phyloP scores from a whole-genome alignment of 1,140 invertebrate genomes.

The Holcopasites calliopsidis region DNA sequence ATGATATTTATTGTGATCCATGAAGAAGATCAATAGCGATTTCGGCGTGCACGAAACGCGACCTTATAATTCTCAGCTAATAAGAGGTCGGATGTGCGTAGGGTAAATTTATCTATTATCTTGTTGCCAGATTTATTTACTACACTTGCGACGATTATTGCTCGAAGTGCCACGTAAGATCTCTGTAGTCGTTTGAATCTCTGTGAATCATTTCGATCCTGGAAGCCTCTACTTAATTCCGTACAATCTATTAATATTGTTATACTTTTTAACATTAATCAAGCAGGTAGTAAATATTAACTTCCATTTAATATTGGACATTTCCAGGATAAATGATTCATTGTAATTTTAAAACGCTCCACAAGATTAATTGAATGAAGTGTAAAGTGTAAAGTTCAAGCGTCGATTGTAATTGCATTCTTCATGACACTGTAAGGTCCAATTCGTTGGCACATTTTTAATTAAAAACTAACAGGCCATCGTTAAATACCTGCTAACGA shows the following conservation, averaged over 20 bases:
- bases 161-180: neutral
- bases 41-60: constrained; percentile 40
- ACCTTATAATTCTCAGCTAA: constrained; percentile 71
- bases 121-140: constrained; percentile 75
- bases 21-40: constrained; percentile 1
- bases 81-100: constrained; percentile 74
- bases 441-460: constrained; percentile 30
- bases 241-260: neutral
- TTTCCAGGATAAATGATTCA: no score
- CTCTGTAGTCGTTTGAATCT: neutral
- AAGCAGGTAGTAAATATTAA: no score
- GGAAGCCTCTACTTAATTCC: neutral
- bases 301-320: no score
- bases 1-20: neutral
- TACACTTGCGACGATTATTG: constrained; percentile 59
- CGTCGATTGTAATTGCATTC: neutral
- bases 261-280: neutral
- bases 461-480: constrained; percentile 28
- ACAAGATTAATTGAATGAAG: no score
- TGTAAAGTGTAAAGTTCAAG: neutral
- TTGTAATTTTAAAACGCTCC: no score
- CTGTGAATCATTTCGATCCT: neutral
- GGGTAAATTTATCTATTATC: constrained; percentile 77
- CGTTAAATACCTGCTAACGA: constrained; percentile 67
- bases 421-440: neutral